phyloP scores from a whole-genome alignment of 2,113 vertebrate genomes.

The Tringa solitaria region DNA sequence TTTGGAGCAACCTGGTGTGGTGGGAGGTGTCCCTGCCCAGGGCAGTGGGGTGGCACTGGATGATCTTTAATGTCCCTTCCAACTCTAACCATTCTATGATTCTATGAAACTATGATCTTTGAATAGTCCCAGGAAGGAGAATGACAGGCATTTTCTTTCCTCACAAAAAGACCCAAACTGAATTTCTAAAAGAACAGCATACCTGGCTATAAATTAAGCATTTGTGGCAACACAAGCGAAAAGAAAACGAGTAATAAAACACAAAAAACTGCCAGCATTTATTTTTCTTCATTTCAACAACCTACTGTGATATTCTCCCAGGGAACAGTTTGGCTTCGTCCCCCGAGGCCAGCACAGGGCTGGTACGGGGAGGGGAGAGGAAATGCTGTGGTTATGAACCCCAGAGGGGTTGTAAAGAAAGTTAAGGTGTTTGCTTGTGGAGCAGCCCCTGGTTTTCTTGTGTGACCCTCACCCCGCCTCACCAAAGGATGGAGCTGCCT shows the following conservation, averaged over 20 bases:
- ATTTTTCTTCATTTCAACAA: neutral
- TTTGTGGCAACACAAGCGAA: neutral
- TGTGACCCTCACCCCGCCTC: neutral
- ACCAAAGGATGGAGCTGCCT: neutral
- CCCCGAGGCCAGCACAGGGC: accelerated
- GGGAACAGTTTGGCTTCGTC: neutral
- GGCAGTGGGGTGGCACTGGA: neutral
- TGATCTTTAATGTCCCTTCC: neutral
- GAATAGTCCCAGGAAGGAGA: neutral
- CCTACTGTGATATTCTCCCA: neutral
- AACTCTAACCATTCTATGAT: neutral
- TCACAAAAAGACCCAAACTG: neutral
- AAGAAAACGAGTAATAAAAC: neutral
- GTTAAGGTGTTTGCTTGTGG: neutral
- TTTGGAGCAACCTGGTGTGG: neutral
- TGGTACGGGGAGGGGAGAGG: neutral
- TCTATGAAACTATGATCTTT: neutral
- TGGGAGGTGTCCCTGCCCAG: neutral
- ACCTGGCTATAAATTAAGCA: neutral
- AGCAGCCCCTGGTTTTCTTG: neutral
- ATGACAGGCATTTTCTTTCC: neutral
- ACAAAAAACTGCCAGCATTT: neutral
- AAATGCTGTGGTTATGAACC: neutral
- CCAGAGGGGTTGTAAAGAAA: neutral
- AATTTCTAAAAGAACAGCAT: neutral